Evolutionary conservation across 1,140 invertebrate species (phyloP), one percentile per base, ranked within the genome.

Genomic region (Eriocheir sinensis): DNA sequence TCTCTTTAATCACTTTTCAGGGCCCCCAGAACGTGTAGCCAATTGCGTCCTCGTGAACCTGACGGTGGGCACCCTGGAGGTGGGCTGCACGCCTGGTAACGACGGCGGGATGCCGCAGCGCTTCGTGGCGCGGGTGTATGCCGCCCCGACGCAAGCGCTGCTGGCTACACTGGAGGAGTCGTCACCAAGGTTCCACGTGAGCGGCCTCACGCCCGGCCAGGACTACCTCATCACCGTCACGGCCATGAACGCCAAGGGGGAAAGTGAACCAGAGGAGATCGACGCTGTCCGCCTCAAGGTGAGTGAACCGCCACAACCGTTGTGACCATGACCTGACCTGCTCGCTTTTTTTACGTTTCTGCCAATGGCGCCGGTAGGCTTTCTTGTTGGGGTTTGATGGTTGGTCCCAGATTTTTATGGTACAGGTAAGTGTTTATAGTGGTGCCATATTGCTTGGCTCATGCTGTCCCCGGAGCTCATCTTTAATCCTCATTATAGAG

Each of bases 201-300:
- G 98, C 15, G 98, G 98, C 12, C 97, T 99, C 9, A 98, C 98
- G 96, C 98, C 99, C 30, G 98, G 98, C 12, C 98, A 98, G 94
- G 98, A 99, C 96, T 99, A 99, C 97, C 98, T 99, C 97, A 99
- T 99, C 98, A 97, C 99, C 81, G 99, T 99, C 0, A 98, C 98
- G 0, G 99, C 99, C 83, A 98, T 99, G 88, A 99, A 99, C 96
- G 98, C 98, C 95, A 99, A 99, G 97, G 99, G 99, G 41, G 98
- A 99, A 96, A 99, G 99, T 12, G 99, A 99, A 96, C 99, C 99
- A 6, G 97, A 99, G 34, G 98, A 98, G 81, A 98, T 99, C 53
- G 98, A 98, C 36, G 98, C 98, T 40, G 97, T 98, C 34, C 98
- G 93, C 32, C 93, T 95, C 0, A 95, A 95, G 95, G 95, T 95